These are phyloP conservation scores for Merops nubicus DNA, from an alignment of 2,113 vertebrate species.

Conservation along the genomic window DNA sequence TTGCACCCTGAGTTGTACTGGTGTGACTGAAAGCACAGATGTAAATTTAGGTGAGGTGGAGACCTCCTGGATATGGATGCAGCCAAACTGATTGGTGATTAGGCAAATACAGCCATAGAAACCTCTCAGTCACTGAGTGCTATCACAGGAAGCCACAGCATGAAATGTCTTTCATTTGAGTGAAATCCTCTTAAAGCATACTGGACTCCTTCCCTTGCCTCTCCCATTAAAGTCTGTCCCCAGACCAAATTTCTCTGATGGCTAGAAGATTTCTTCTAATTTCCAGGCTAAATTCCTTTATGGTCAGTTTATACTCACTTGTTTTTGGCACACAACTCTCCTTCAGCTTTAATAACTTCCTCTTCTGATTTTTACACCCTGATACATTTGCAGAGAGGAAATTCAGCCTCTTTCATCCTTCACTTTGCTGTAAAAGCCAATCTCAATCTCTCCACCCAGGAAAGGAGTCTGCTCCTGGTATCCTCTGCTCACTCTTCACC, in stretches of 20 bases:
- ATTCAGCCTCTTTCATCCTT: background rate
- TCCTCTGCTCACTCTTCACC: background rate
- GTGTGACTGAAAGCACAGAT: background rate
- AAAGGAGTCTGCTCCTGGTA: background rate
- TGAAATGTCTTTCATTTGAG: background rate
- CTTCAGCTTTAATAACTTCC: background rate
- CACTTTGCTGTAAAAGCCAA: background rate
- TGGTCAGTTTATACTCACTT: background rate
- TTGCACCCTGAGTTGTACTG: background rate
- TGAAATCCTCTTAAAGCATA: background rate
- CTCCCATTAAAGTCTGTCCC: background rate
- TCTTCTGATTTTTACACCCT: background rate
- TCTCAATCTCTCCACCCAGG: background rate
- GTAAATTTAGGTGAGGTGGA: background rate
- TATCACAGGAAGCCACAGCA: background rate
- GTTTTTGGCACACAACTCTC: background rate
- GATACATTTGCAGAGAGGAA: background rate
- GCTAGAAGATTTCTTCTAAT: constrained; percentile 23
- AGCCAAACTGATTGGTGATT: background rate
- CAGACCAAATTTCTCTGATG: background rate
- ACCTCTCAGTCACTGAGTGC: background rate
- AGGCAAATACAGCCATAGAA: background rate
- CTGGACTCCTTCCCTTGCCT: background rate
- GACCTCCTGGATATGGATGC: background rate
- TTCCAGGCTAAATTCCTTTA: background rate